phyloP scores from a whole-genome alignment of 2,797 vertebrate species.

The Gastrophryne carolinensis region DNA sequence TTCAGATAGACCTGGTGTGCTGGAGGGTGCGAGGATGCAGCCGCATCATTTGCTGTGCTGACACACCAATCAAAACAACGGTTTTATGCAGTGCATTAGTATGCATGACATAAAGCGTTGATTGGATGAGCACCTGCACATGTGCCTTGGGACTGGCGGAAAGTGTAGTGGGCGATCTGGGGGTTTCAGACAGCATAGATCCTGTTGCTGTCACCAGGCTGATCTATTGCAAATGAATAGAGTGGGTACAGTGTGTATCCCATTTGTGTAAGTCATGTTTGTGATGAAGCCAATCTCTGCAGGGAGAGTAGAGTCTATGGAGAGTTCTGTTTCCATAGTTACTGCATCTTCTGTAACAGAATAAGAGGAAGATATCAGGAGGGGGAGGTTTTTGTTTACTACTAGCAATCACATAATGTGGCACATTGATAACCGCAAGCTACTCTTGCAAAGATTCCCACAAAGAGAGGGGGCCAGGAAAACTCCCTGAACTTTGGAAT shows the following conservation, averaged over 20 bases:
- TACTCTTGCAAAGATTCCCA: neutral
- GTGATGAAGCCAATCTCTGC: conserved; percentile 54
- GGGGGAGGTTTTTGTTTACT: conserved; percentile 39
- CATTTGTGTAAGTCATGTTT: conserved; percentile 52
- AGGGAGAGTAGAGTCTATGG: conserved; percentile 58
- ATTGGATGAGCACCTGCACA: too few relatives aligned
- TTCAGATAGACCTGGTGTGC: too few relatives aligned
- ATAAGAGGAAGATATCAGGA: conserved; percentile 49
- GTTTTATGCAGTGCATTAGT: too few relatives aligned
- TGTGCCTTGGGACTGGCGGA: too few relatives aligned
- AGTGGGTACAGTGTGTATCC: neutral
- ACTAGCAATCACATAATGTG: conserved; percentile 25
- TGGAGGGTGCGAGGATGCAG: too few relatives aligned
- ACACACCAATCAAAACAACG: too few relatives aligned
- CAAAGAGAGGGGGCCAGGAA: neutral
- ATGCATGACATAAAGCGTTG: too few relatives aligned
- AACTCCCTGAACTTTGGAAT: neutral
- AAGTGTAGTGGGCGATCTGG: too few relatives aligned
- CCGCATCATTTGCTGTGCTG: too few relatives aligned
- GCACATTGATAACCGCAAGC: conserved; percentile 42
- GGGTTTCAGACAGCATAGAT: too few relatives aligned
- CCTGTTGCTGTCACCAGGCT: neutral
- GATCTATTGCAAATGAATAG: neutral
- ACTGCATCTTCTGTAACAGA: conserved; percentile 72
- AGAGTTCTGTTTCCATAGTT: conserved; percentile 74